These are phyloP conservation scores for Keiferia lycopersicella DNA, from an alignment of 2,888 invertebrate species.

Conservation along the genomic window DNA sequence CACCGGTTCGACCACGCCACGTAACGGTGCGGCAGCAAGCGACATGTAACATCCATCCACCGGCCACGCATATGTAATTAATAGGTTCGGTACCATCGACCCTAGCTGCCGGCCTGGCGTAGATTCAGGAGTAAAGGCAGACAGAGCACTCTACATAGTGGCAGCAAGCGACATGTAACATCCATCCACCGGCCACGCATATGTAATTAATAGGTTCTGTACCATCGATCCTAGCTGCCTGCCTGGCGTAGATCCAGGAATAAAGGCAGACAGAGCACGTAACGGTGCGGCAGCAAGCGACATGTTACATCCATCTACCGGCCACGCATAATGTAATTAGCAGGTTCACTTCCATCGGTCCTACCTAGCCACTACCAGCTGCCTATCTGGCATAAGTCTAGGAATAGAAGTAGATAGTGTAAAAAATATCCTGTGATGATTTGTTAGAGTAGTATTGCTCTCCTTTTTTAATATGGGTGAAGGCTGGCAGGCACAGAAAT, in stretches of 20 bases:
- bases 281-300: constrained; percentile 33
- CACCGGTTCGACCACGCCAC: constrained; percentile 28
- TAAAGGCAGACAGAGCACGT: background rate
- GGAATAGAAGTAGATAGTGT: too few species aligned
- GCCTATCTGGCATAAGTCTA: too few species aligned
- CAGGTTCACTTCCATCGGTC: constrained; percentile 28
- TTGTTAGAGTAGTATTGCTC: too few species aligned
- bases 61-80: constrained; percentile 31
- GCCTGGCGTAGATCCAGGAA: too few species aligned
- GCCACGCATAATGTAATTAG: constrained; percentile 32
- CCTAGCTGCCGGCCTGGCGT: background rate
- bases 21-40: constrained; percentile 32
- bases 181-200: constrained; percentile 24
- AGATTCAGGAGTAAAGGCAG: too few species aligned
- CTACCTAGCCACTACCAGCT: too few species aligned
- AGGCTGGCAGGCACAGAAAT: too few species aligned
- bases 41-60: constrained; percentile 20
- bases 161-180: constrained; percentile 30
- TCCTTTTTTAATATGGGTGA: too few species aligned
- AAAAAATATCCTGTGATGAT: too few species aligned
- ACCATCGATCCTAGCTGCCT: constrained; percentile 6
- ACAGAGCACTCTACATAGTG: constrained; percentile 7
- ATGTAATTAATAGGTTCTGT: constrained; percentile 34
- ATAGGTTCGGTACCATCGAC: constrained; percentile 29
- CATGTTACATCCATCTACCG: constrained; percentile 8